phyloP scores from a whole-genome alignment of 2,113 vertebrate genomes.

The Engystomops pustulosus region DNA sequence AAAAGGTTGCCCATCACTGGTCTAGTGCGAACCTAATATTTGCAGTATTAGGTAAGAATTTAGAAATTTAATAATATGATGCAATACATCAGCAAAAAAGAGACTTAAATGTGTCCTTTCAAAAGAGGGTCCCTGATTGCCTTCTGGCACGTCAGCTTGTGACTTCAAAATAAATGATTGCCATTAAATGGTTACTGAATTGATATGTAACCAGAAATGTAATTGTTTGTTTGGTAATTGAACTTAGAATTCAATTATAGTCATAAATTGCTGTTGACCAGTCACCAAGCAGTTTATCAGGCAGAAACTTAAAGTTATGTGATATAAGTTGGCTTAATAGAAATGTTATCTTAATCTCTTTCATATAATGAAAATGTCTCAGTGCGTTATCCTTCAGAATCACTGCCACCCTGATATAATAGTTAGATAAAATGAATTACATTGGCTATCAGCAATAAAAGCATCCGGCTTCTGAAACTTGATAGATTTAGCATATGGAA shows the following conservation, averaged over 20 bases:
- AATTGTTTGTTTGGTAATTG: background rate
- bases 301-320: background rate
- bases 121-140: too few species aligned
- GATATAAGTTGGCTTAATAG: conserved; percentile 1
- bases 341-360: conserved; percentile 32
- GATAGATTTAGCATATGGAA: background rate
- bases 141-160: too few species aligned
- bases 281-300: background rate
- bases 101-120: too few species aligned
- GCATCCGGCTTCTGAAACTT: background rate
- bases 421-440: conserved; percentile 4
- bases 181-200: background rate
- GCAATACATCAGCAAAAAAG: too few species aligned
- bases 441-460: conserved; percentile 2
- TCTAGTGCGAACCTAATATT: too few species aligned
- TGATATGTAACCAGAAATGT: background rate
- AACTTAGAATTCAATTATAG: background rate
- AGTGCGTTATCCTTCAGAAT: conserved; percentile 22
- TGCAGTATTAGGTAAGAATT: too few species aligned
- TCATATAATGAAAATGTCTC: conserved; percentile 35
- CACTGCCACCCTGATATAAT: background rate
- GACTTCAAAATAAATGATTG: background rate
- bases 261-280: background rate
- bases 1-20: too few species aligned
- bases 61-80: too few species aligned